phyloP scores from a whole-genome alignment of 2,888 invertebrate genomes.

The Brachyptera risi region DNA sequence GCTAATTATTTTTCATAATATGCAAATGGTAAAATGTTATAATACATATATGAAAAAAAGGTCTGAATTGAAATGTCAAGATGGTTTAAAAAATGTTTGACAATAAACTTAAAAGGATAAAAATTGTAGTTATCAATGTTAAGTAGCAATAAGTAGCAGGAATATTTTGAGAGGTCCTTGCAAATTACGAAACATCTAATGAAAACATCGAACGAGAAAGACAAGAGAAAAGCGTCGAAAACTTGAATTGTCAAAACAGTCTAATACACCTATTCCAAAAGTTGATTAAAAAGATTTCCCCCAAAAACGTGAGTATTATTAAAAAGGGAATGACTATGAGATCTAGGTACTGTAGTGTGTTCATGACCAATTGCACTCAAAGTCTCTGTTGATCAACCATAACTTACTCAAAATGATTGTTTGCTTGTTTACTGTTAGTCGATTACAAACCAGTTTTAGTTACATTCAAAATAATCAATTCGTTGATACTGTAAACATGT shows the following conservation, averaged over 20 bases:
- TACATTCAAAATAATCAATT: too few species aligned
- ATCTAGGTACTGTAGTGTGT: too few species aligned
- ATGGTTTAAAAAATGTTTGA: slow-evolving; percentile 2
- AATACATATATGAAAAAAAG: neutral
- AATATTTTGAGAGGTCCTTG: slow-evolving; percentile 51
- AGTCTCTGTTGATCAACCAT: too few species aligned
- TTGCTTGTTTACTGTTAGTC: too few species aligned
- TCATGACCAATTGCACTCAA: too few species aligned
- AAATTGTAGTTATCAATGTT: slow-evolving; percentile 12
- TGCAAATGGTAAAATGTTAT: neutral
- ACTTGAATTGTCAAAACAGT: neutral
- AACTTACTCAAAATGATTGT: too few species aligned
- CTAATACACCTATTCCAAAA: too few species aligned
- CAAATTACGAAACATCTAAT: slow-evolving; percentile 31
- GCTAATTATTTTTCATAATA: slow-evolving; percentile 9
- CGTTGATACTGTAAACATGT: too few species aligned
- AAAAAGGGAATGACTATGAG: too few species aligned
- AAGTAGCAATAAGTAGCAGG: slow-evolving; percentile 37
- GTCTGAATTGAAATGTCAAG: neutral
- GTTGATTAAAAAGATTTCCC: too few species aligned
- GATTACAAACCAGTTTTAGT: too few species aligned
- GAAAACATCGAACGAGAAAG: slow-evolving; percentile 29
- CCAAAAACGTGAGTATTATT: too few species aligned
- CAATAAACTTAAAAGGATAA: slow-evolving; percentile 1
- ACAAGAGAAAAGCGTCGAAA: slow-evolving; percentile 30